Percentiles rank a stretch among this genome's conserved stretches.
Evolutionary conservation across 2,888 invertebrate genomes (phyloP).

Genomic region (Cheilosia pagana): DNA sequence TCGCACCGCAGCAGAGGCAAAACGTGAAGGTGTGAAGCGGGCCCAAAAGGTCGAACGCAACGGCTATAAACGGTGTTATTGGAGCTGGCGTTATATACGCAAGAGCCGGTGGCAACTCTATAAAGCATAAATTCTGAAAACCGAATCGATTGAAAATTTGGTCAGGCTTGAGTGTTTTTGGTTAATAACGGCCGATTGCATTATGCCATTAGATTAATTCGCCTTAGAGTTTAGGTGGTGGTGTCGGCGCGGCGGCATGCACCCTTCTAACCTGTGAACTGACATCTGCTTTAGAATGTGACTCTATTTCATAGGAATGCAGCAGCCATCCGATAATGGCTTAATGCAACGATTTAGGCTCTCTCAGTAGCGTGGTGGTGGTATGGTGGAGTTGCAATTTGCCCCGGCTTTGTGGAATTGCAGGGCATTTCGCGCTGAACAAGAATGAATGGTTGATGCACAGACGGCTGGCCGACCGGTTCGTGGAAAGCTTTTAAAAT

Average conservation of each 20-base stretch:
- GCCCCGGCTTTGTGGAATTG: slow-evolving; percentile 44
- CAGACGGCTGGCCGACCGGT: neutral
- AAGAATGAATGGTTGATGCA: slow-evolving; percentile 28
- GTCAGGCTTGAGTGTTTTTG: slow-evolving; percentile 77
- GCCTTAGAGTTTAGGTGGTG: slow-evolving; percentile 60
- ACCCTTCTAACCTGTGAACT: slow-evolving; percentile 37
- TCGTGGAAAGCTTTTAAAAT: slow-evolving; percentile 43
- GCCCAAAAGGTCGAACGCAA: slow-evolving; percentile 21
- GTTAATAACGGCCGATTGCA: slow-evolving; percentile 77
- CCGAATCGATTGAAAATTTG: slow-evolving; percentile 77
- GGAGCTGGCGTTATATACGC: slow-evolving; percentile 53
- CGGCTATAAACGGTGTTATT: slow-evolving; percentile 58
- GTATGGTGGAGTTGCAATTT: slow-evolving; percentile 53
- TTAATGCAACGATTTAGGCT: slow-evolving; percentile 62
- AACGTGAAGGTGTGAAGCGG: slow-evolving; percentile 25
- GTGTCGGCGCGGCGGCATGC: slow-evolving; percentile 7
- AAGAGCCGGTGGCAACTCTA: slow-evolving; percentile 45
- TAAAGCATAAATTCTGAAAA: slow-evolving; percentile 72
- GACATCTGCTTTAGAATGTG: slow-evolving; percentile 43
- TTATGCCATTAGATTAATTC: slow-evolving; percentile 76
- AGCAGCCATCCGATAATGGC: slow-evolving; percentile 61
- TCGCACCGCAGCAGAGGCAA: slow-evolving; percentile 56
- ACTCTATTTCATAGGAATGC: slow-evolving; percentile 62
- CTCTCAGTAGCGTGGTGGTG: slow-evolving; percentile 46
- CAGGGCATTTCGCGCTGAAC: slow-evolving; percentile 16